Evolutionary conservation across 2,888 invertebrate species (phyloP).

Genomic region (Trichopria drosophilae): DNA sequence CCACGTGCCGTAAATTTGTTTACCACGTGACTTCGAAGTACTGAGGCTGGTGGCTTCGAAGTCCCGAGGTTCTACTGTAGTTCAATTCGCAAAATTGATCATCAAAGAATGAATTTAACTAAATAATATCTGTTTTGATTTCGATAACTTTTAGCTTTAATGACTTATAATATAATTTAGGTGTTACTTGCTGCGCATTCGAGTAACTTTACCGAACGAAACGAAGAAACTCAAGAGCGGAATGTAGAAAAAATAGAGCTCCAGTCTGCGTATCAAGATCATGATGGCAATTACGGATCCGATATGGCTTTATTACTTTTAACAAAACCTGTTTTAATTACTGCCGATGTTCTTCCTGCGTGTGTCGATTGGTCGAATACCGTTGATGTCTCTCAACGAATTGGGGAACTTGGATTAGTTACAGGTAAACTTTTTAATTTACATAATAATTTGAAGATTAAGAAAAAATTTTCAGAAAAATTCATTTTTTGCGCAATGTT

Average conservation of each 20-base stretch:
- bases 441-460: background rate
- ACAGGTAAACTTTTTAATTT: constrained; percentile 35
- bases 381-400: constrained; percentile 31
- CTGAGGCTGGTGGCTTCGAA: too few relatives aligned
- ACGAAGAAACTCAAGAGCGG: constrained; percentile 45
- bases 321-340: constrained; percentile 54
- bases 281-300: constrained; percentile 62
- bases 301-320: constrained; percentile 63
- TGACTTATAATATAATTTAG: constrained; percentile 10
- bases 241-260: constrained; percentile 58
- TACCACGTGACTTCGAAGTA: too few relatives aligned
- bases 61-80: too few relatives aligned
- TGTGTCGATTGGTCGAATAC: constrained; percentile 58
- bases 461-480: constrained; percentile 3
- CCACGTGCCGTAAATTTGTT: too few relatives aligned
- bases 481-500: background rate
- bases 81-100: too few relatives aligned
- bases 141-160: background rate
- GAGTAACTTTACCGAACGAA: constrained; percentile 46
- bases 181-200: constrained; percentile 53
- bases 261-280: constrained; percentile 60
- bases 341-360: constrained; percentile 59
- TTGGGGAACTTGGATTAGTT: constrained; percentile 40
- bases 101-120: background rate
- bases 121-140: background rate